A percentile compares a stretch with the other conserved stretches of the same genome.
phyloP scores from a whole-genome alignment of 1,140 invertebrate species.

The Brachionus asplanchnoidis region DNA sequence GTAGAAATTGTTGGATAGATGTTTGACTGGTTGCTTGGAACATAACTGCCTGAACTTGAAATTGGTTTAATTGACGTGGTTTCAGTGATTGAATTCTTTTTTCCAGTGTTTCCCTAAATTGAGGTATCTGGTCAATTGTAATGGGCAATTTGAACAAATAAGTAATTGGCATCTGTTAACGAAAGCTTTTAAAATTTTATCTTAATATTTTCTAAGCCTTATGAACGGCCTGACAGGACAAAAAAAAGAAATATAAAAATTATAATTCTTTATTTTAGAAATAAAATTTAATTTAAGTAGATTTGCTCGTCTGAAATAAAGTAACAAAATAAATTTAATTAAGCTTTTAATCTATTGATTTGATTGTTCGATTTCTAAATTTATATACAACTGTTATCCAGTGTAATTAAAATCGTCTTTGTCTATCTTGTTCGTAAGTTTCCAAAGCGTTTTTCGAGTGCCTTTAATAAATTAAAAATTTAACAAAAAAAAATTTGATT shows the following conservation, averaged over 20 bases:
- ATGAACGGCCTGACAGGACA: neutral
- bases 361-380: neutral
- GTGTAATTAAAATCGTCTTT: neutral
- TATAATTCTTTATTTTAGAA: conserved; percentile 1
- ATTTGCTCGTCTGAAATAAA: conserved; percentile 21
- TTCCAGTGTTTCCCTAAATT: conserved; percentile 34
- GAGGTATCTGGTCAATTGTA: conserved; percentile 22
- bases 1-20: conserved; percentile 24
- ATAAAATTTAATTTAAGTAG: neutral
- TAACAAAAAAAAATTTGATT: neutral
- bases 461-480: neutral
- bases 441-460: conserved; percentile 13
- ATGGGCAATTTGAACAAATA: conserved; percentile 33
- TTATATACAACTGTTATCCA: neutral
- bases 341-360: neutral
- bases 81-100: conserved; percentile 11
- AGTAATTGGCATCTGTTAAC: conserved; percentile 14
- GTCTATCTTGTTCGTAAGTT: conserved; percentile 17
- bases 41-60: conserved; percentile 34
- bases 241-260: neutral
- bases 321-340: conserved; percentile 18
- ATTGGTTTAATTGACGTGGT: conserved; percentile 23
- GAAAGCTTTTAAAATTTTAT: neutral
- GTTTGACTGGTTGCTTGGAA: conserved; percentile 23
- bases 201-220: neutral